These are phyloP conservation scores for Coccyzus lansbergi DNA, from an alignment of 2,797 vertebrate genomes.

Conservation along the genomic window DNA sequence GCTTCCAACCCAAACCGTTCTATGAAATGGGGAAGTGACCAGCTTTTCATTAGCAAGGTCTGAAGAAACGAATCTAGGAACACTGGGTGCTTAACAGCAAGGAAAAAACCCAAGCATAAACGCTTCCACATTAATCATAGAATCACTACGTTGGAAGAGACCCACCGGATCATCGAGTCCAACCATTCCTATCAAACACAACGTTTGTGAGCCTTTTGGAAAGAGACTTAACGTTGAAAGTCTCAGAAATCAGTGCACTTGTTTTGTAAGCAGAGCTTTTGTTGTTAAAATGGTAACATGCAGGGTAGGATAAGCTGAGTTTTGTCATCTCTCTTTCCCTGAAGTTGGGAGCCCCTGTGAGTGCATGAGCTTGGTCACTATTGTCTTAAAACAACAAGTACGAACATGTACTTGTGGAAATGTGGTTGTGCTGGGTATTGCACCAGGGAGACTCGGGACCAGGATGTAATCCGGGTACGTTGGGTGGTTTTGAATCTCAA, in stretches of 20 bases:
- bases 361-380: accelerated
- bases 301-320: background rate
- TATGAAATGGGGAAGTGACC: too few relatives aligned
- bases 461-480: background rate
- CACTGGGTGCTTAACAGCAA: background rate
- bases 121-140: accelerated
- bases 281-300: background rate
- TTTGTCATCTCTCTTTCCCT: accelerated
- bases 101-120: background rate
- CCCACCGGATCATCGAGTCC: too few relatives aligned
- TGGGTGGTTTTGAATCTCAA: background rate
- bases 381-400: background rate
- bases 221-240: background rate
- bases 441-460: background rate
- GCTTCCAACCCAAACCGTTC: too few relatives aligned
- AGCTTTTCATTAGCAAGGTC: background rate
- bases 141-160: too few relatives aligned
- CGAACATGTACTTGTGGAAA: too few relatives aligned
- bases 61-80: background rate
- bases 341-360: background rate
- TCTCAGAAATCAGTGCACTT: background rate
- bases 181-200: too few relatives aligned
- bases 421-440: background rate
- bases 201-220: background rate
- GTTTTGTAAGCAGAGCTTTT: background rate